Evolutionary conservation across 2,113 vertebrate genomes (phyloP), one percentile per base, ranked within the genome.

Genomic region (Poeciliopsis prolifica): DNA sequence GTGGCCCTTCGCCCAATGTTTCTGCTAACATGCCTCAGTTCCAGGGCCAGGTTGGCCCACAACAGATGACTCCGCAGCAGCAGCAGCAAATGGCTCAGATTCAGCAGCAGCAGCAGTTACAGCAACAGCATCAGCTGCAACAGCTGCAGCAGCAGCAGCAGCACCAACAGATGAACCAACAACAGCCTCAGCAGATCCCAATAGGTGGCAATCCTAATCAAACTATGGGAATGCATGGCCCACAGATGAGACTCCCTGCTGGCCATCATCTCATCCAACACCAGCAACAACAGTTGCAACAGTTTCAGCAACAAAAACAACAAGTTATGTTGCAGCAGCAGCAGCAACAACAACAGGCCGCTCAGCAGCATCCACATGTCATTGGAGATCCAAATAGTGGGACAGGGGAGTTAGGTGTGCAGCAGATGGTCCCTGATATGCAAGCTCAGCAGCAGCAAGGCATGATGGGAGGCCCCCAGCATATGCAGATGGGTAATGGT

Each of bases 401-500:
- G 0, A 91, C 96, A 33, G 95, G 95, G 24, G 97, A 92, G 70
- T 83, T 99, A 76, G 91, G 95, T 2, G 89, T 94, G 15, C 93
- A 94, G 72, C 96, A 97, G 85, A 97, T 99, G 95, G 93, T 97
- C 78, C 95, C 97, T 66, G 98, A 99, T 42, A 95, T 98, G 90
- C 96, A 95, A 86, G 95, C 95, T 84, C 94, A 95, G 81, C 98
- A 97, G 88, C 96, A 97, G 90, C 94, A 95, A 87, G 92, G 88
- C 40, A 97, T 96, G 93, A 95, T 98, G 93, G 95, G 84, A 28
- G 91, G 95, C n/a, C 92, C 96, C 70, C 95, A 96, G 78, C 97
- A 98, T n/a, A 95, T 99, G 93, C 97, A 98, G 88, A 94, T 96
- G 86, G 96, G 97, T 93, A 96, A 97, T 88, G 96, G 97, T 71